Evolutionary conservation across 1,140 invertebrate genomes (phyloP).

Genomic region (Drosophila pandora): DNA sequence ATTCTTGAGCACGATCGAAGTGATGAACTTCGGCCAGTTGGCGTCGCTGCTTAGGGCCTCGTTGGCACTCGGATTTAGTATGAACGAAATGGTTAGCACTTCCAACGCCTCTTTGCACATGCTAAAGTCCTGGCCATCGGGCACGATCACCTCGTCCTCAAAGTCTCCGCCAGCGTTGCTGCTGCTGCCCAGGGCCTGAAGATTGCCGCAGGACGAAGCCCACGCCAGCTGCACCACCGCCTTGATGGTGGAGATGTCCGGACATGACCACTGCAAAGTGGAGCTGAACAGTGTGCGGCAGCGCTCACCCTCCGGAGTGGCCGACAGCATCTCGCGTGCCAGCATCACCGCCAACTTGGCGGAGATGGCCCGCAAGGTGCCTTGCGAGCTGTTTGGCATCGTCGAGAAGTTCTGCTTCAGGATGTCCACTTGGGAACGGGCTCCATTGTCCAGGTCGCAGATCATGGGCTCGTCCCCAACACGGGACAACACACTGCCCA

Average conservation of each 20-base stretch:
- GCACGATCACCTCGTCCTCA: conserved; percentile 85
- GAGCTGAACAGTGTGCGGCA: conserved; percentile 85
- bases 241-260: conserved; percentile 88
- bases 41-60: conserved; percentile 90
- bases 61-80: conserved; percentile 92
- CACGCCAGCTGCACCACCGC: conserved; percentile 91
- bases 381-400: conserved; percentile 85
- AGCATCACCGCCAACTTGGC: conserved; percentile 89
- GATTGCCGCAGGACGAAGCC: conserved; percentile 89
- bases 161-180: conserved; percentile 68
- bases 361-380: conserved; percentile 89
- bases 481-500: conserved; percentile 87
- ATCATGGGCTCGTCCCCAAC: conserved; percentile 81
- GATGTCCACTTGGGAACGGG: conserved; percentile 82
- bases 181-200: conserved; percentile 85
- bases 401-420: conserved; percentile 83
- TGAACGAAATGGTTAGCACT: conserved; percentile 94
- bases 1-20: conserved; percentile 94
- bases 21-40: conserved; percentile 93
- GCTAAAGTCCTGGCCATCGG: conserved; percentile 87
- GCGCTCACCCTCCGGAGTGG: conserved; percentile 84
- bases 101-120: conserved; percentile 97
- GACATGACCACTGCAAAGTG: conserved; percentile 87
- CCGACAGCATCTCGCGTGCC: conserved; percentile 85
- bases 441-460: conserved; percentile 68